Evolutionary conservation across 2,888 invertebrate genomes (phyloP).

Genomic region (Litoditis marina): DNA sequence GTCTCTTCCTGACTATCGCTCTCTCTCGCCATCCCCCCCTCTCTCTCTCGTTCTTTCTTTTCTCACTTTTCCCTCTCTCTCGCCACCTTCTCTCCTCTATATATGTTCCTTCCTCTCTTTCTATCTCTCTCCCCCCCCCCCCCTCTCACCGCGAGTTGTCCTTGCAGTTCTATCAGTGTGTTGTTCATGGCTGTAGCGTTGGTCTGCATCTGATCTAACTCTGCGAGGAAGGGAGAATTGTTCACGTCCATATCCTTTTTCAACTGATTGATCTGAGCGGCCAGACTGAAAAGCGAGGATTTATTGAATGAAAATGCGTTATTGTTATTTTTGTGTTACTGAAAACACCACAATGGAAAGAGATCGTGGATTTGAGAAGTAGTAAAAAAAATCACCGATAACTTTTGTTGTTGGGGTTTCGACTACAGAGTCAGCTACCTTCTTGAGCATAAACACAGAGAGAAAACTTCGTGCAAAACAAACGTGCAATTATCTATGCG

Average conservation of each 20-base stretch:
- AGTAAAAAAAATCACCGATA: too few species aligned
- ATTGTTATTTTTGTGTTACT: too few species aligned
- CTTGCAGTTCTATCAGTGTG: background rate
- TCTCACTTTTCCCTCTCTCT: background rate
- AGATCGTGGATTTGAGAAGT: too few species aligned
- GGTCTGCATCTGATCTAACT: background rate
- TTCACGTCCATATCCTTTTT: background rate
- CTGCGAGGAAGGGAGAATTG: background rate
- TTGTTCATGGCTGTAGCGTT: background rate
- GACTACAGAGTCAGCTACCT: too few species aligned
- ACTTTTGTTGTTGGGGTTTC: too few species aligned
- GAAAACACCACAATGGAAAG: too few species aligned
- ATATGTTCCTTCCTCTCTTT: background rate
- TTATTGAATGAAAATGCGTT: too few species aligned
- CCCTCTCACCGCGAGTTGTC: background rate
- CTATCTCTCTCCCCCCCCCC: conserved; percentile 1
- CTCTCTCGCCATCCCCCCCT: background rate
- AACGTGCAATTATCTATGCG: too few species aligned
- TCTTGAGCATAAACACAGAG: too few species aligned
- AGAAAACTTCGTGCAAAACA: too few species aligned
- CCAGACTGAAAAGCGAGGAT: background rate
- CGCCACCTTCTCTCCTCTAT: conserved; percentile 6
- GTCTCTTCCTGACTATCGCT: too few species aligned
- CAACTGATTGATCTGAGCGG: background rate
- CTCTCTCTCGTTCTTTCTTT: background rate